Percentiles rank a stretch among this genome's conserved stretches.
Conservation (phyloP, 1,140 invertebrate species). For the Trigoniulus corallinus region DNA sequence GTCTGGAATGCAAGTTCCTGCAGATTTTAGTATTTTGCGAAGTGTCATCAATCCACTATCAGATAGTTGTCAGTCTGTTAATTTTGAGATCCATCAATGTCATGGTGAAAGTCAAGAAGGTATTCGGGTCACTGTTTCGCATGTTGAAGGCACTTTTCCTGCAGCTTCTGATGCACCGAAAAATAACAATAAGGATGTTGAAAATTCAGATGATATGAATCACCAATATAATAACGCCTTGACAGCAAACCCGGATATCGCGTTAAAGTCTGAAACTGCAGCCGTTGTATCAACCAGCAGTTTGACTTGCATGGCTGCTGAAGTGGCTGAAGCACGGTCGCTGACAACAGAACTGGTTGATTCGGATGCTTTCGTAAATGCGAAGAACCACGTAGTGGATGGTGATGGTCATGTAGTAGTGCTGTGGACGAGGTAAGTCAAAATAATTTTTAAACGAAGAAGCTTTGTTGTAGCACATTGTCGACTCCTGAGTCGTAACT, state of each 20-base stretch:
- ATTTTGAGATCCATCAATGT: background rate
- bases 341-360: background rate
- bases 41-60: background rate
- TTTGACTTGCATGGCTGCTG: background rate
- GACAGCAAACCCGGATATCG: too few species aligned
- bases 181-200: too few species aligned
- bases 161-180: background rate
- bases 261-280: background rate
- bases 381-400: constrained; percentile 6
- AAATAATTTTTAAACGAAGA: background rate
- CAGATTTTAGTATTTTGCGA: constrained; percentile 1
- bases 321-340: background rate
- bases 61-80: background rate
- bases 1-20: background rate
- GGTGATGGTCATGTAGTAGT: constrained; percentile 5
- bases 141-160: background rate
- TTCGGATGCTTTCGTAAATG: background rate
- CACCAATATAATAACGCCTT: too few species aligned
- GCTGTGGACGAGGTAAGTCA: constrained; percentile 8
- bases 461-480: background rate
- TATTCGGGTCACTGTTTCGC: background rate
- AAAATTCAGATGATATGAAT: too few species aligned
- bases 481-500: too few species aligned
- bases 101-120: background rate
- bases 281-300: too few species aligned